These are phyloP conservation scores for Campylomormyrus tamandua DNA, from an alignment of 2,113 vertebrate species.

Conservation along the genomic window DNA sequence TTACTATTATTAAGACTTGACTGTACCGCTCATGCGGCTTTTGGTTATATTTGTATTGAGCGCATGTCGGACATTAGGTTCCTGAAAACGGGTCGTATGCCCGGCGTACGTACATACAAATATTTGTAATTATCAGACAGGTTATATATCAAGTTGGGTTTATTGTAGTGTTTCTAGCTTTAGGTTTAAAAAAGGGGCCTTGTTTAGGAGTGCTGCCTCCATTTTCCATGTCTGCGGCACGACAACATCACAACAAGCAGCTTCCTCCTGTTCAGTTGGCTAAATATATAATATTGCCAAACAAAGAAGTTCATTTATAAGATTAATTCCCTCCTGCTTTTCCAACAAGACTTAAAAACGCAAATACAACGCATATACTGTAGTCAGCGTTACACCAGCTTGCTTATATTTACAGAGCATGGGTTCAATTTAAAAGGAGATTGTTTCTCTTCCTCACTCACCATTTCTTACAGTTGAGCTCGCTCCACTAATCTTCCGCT, in stretches of 20 bases:
- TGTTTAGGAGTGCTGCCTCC: not conserved
- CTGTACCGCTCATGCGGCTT: not conserved
- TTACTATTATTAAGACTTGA: not conserved
- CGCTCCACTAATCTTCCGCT: slow-evolving; percentile 42
- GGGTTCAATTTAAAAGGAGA: not conserved
- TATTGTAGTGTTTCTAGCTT: not conserved
- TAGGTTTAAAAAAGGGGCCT: not conserved
- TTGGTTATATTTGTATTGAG: not conserved
- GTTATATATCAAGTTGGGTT: not conserved
- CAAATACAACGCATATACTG: not conserved
- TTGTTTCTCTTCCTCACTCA: slow-evolving; percentile 49
- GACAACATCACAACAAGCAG: slow-evolving; percentile 11
- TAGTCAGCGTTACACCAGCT: not conserved
- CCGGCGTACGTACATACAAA: not conserved
- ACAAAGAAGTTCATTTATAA: not conserved
- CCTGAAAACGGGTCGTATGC: not conserved
- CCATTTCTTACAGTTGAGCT: slow-evolving; percentile 59
- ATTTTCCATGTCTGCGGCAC: slow-evolving; percentile 14
- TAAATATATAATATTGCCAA: not conserved
- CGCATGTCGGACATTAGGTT: not conserved
- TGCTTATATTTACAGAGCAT: not conserved
- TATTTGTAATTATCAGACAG: not conserved
- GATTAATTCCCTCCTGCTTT: not conserved
- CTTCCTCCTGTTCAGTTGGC: not conserved
- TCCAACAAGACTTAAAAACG: not conserved